phyloP scores from a whole-genome alignment of 2,113 vertebrate species.

The Onychostoma macrolepis region DNA sequence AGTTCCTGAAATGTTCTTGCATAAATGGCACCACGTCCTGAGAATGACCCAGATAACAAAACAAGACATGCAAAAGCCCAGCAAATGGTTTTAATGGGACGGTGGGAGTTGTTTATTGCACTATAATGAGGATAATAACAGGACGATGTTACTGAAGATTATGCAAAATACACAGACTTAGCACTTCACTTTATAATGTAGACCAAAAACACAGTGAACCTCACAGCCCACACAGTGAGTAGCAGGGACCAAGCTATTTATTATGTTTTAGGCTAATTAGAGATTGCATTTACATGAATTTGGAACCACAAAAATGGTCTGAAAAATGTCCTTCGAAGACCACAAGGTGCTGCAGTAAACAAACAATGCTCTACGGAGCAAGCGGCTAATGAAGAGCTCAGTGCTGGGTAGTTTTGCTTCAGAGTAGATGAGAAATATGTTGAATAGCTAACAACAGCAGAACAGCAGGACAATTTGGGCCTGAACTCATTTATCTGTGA shows the following conservation, averaged over 20 bases:
- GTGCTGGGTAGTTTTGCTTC: background rate
- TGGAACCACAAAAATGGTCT: background rate
- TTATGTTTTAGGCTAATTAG: background rate
- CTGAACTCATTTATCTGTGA: constrained; percentile 5
- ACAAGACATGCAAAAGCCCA: constrained; percentile 1
- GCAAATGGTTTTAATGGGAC: constrained; percentile 8
- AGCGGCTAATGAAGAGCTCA: constrained; percentile 18
- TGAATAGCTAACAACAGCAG: background rate
- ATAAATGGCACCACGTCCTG: constrained; percentile 1
- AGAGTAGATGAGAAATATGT: background rate
- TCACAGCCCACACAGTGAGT: background rate
- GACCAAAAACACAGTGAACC: background rate
- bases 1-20: background rate
- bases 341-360: background rate
- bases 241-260: background rate
- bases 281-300: background rate
- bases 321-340: background rate
- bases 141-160: background rate
- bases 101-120: constrained; percentile 8
- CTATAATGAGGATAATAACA: background rate
- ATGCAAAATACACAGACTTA: background rate
- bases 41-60: background rate
- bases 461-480: background rate
- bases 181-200: constrained; percentile 6
- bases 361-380: constrained; percentile 16